Evolutionary conservation across 2,888 invertebrate genomes (phyloP).

Genomic region (Phytoseiulus persimilis): DNA sequence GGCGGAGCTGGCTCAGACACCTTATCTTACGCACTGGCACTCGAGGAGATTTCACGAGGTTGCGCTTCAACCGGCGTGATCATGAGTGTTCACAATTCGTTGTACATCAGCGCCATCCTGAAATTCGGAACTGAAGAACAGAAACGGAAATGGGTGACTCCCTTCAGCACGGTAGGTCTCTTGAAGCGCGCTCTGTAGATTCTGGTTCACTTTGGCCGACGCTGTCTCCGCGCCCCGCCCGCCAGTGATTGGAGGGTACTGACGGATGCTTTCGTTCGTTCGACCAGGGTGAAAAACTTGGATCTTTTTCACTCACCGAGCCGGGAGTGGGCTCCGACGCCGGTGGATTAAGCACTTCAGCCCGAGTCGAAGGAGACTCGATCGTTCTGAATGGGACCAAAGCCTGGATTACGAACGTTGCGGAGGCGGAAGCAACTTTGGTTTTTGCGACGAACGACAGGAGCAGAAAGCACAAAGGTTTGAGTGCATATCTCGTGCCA

Average conservation of each 20-base stretch:
- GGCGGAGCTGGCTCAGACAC: constrained; percentile 86
- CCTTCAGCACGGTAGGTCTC: constrained; percentile 57
- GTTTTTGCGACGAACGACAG: constrained; percentile 84
- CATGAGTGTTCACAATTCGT: constrained; percentile 86
- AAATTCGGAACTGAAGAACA: constrained; percentile 72
- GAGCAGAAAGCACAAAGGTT: constrained; percentile 57
- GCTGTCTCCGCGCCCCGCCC: background rate
- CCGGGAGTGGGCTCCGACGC: constrained; percentile 92
- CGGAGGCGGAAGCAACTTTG: constrained; percentile 71
- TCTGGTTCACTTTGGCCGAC: no score
- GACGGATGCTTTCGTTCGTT: constrained; percentile 37
- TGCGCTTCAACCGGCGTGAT: constrained; percentile 87
- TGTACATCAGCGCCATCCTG: constrained; percentile 74
- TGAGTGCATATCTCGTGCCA: constrained; percentile 80
- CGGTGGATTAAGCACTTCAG: constrained; percentile 83
- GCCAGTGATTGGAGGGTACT: background rate
- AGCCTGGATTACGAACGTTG: constrained; percentile 89
- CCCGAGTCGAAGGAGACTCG: constrained; percentile 60
- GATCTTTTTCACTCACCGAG: constrained; percentile 88
- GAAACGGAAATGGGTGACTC: constrained; percentile 66
- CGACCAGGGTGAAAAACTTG: constrained; percentile 60
- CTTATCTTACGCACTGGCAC: constrained; percentile 80
- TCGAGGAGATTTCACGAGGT: constrained; percentile 82
- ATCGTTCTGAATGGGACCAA: constrained; percentile 79
- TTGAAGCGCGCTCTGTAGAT: constrained; percentile 40